These are phyloP conservation scores for Ceriagrion tenellum DNA, from an alignment of 2,888 invertebrate genomes.

Conservation along the genomic window DNA sequence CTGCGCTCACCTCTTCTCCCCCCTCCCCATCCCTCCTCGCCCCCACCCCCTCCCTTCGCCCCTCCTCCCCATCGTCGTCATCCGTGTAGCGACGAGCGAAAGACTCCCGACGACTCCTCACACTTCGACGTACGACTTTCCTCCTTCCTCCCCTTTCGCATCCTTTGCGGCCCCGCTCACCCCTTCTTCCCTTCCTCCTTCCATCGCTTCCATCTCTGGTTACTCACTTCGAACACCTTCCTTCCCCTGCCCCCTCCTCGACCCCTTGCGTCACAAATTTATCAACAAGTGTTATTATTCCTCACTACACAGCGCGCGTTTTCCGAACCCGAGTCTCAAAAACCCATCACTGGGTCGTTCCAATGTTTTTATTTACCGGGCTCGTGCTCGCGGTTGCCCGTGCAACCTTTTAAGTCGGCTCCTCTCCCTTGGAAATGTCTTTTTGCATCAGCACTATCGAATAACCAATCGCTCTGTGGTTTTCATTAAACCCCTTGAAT, in stretches of 20 bases:
- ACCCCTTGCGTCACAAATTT: neutral
- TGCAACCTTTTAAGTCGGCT: too few relatives aligned
- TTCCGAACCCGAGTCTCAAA: neutral
- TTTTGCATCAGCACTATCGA: neutral
- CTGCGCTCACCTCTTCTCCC: neutral
- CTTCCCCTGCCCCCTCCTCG: neutral
- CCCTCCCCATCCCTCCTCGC: neutral
- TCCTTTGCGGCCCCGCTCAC: too few relatives aligned
- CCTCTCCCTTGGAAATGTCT: neutral
- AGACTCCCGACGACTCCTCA: neutral
- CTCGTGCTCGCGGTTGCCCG: neutral
- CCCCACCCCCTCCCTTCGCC: neutral
- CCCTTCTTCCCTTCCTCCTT: neutral
- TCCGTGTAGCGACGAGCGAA: neutral
- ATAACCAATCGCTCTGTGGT: neutral
- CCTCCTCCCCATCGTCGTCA: neutral
- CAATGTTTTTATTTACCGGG: neutral
- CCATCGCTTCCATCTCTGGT: neutral
- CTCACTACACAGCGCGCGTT: neutral
- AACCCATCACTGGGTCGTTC: neutral
- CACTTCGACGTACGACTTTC: neutral
- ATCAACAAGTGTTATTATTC: slow-evolving; percentile 9
- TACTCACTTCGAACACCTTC: neutral
- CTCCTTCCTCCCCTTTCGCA: neutral
- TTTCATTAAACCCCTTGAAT: neutral